Base-by-base conservation (phyloP, 2,888 invertebrate genomes). In the Cremastobaeus sp. region DNA sequence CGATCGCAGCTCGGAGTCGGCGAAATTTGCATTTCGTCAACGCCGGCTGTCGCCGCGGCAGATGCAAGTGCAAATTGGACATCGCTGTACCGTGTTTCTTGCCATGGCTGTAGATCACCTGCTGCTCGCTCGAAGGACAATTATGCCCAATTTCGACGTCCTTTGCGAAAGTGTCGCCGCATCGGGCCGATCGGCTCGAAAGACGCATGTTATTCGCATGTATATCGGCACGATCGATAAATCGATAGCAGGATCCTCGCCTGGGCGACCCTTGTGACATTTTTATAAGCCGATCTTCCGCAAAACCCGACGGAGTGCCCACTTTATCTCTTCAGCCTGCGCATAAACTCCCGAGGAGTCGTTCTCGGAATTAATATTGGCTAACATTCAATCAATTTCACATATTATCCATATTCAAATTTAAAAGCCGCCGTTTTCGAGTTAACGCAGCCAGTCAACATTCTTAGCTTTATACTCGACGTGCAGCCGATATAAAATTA, bases 21-120 rank as follows among this genome's bases (percentile, higher is more conserved):
- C 47, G 72, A 41, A 82, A 84, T 84, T 85, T 83, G 79, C 84
- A 84, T 84, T 85, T 83, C 83, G 83, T 85, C 85, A 83, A 83
- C 82, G 81, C 81, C 84, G 82, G 83, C 84, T 82, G 85, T 83
- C 83, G 82, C 81, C 79, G 76, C 59, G 81, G 86, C 86, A 86
- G 86, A 86, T 86, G 86, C 82, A 74, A 78, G 78, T 79, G 79
- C 80, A 86, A 86, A 86, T 86, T 86, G 85, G 83, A 68, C 73
- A 81, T 54, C 68, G 66, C 80, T 77, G 69, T 76, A 77, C 76
- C 68, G 77, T 79, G 79, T 78, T 75, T 76, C 79, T 78, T 74
- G 45, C 75, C 76, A 59, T 69, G 70, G 17, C 48, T 17, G 57
- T 70, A 70, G 75, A 79, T 83, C 84, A 83, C 83, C 83, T 83